These are phyloP conservation scores for Lochmaea capreae DNA, from an alignment of 2,888 invertebrate genomes.

Conservation along the genomic window DNA sequence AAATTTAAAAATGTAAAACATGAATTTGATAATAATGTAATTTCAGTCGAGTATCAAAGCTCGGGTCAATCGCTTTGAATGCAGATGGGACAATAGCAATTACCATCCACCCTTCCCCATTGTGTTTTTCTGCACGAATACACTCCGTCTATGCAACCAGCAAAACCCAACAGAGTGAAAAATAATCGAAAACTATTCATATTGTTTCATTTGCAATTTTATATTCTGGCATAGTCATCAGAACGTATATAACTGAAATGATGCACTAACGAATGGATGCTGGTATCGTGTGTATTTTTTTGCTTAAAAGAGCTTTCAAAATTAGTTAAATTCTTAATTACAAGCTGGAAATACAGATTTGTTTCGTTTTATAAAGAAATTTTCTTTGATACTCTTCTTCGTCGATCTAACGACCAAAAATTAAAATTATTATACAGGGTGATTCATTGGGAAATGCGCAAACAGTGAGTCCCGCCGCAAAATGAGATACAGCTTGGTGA, in stretches of 20 bases:
- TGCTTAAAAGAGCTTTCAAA: background rate
- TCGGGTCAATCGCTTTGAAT: constrained; percentile 60
- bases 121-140: constrained; percentile 60
- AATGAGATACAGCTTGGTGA: no score
- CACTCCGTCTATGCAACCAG: constrained; percentile 54
- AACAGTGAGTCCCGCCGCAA: no score
- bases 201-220: constrained; percentile 58
- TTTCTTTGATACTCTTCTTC: no score
- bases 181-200: constrained; percentile 61
- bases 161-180: constrained; percentile 56
- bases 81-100: constrained; percentile 61
- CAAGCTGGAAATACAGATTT: no score
- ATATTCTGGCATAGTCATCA: constrained; percentile 31
- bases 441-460: no score
- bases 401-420: no score
- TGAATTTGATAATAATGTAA: constrained; percentile 41
- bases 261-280: background rate
- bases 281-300: background rate
- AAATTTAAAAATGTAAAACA: constrained; percentile 29
- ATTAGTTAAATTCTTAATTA: background rate
- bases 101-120: constrained; percentile 60
- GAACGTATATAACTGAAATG: constrained; percentile 6
- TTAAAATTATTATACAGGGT: no score
- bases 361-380: no score
- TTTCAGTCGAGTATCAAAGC: constrained; percentile 47